These are phyloP conservation scores for Corythaixoides concolor DNA, from an alignment of 2,113 vertebrate species.

Conservation along the genomic window DNA sequence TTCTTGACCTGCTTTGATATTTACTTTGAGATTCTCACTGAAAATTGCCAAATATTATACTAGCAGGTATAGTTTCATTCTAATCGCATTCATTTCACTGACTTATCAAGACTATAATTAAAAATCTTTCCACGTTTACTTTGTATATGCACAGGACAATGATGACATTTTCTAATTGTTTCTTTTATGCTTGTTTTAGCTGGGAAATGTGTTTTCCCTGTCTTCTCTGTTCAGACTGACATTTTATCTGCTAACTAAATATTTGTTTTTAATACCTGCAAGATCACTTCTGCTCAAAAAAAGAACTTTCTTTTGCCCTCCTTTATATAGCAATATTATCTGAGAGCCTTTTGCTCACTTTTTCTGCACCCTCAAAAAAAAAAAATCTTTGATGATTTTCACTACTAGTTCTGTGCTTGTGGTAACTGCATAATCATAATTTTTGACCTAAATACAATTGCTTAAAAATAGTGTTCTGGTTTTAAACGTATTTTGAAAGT, in stretches of 20 bases:
- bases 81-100: background rate
- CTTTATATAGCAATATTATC: background rate
- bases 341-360: background rate
- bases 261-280: constrained; percentile 45
- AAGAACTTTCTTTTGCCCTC: background rate
- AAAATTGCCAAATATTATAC: constrained; percentile 16
- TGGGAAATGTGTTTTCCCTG: background rate
- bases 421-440: background rate
- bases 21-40: constrained; percentile 21
- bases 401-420: background rate
- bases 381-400: background rate
- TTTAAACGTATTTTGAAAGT: background rate
- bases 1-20: constrained; percentile 41
- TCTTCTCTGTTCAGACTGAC: constrained; percentile 31
- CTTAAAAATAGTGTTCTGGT: background rate
- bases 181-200: constrained; percentile 42
- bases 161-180: constrained; percentile 65
- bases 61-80: background rate
- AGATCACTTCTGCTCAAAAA: background rate
- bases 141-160: background rate
- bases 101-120: constrained; percentile 14
- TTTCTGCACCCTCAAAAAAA: background rate
- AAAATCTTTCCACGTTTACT: background rate
- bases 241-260: constrained; percentile 58
- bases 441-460: background rate